Conservation (phyloP, 2,888 invertebrate genomes). For the Pyrocoelia pectoralis region DNA sequence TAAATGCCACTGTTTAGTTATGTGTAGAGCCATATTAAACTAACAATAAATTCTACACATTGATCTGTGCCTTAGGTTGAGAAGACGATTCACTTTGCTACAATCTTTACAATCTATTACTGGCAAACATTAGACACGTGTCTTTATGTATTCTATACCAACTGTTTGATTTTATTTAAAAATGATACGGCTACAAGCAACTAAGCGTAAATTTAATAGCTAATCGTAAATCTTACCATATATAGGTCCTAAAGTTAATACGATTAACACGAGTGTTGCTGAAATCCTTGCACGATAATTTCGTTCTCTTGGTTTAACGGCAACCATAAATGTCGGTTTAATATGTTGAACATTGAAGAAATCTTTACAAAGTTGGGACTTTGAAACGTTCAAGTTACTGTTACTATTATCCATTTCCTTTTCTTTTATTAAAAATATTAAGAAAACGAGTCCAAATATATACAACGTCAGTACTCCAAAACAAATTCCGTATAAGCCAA, state of each 20-base stretch:
- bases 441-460: conserved; percentile 61
- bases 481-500: conserved; percentile 65
- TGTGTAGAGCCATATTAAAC: too few relatives aligned
- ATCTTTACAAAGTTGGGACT: conserved; percentile 39
- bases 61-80: too few relatives aligned
- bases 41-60: too few relatives aligned
- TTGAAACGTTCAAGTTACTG: conserved; percentile 36
- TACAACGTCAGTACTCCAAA: conserved; percentile 59
- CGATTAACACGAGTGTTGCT: conserved; percentile 61
- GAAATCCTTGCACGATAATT: conserved; percentile 61
- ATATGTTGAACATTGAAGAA: conserved; percentile 61
- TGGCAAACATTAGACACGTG: too few relatives aligned
- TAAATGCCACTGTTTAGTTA: too few relatives aligned
- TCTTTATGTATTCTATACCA: too few relatives aligned
- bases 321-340: conserved; percentile 62
- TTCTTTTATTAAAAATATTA: conserved; percentile 59
- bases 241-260: conserved; percentile 64
- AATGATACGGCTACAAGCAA: too few relatives aligned
- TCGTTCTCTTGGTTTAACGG: conserved; percentile 61
- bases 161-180: too few relatives aligned
- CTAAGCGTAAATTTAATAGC: too few relatives aligned
- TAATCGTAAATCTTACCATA: conserved; percentile 59
- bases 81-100: too few relatives aligned
- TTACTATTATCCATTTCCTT: not conserved
- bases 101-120: too few relatives aligned